Conservation (phyloP, 2,113 vertebrate species). For the Plectropomus leopardus region DNA sequence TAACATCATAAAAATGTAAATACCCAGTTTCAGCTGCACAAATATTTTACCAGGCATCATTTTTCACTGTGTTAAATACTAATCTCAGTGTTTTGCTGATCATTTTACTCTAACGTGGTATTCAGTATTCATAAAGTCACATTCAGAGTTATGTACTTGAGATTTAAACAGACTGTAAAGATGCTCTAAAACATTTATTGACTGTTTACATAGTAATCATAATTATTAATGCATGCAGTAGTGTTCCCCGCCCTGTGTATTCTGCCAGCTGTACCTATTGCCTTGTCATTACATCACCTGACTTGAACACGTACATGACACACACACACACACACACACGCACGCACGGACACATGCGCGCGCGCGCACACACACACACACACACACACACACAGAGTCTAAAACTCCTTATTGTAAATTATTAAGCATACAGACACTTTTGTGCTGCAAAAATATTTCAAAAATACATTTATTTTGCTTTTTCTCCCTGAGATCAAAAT, state of each 20-base stretch:
- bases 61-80: background rate
- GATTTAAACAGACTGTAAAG: background rate
- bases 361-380: background rate
- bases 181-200: constrained; percentile 8
- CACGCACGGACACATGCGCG: background rate
- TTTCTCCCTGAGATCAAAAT: constrained; percentile 16
- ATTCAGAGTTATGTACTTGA: background rate
- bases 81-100: background rate
- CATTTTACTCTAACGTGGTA: background rate
- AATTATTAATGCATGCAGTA: constrained; percentile 15
- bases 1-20: constrained; percentile 3
- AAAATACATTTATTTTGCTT: constrained; percentile 42
- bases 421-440: constrained; percentile 36
- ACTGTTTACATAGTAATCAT: constrained; percentile 18
- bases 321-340: background rate
- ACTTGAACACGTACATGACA: constrained; percentile 5
- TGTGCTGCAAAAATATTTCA: constrained; percentile 14
- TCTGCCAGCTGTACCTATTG: constrained; percentile 40
- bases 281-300: constrained; percentile 58
- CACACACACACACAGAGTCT: too few relatives aligned
- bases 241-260: constrained; percentile 1
- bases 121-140: background rate
- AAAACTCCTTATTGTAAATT: constrained; percentile 15
- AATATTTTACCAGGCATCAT: constrained; percentile 10
- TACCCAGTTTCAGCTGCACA: background rate